Evolutionary conservation across 2,113 vertebrate genomes (phyloP).

Genomic region (Crocuta crocuta): DNA sequence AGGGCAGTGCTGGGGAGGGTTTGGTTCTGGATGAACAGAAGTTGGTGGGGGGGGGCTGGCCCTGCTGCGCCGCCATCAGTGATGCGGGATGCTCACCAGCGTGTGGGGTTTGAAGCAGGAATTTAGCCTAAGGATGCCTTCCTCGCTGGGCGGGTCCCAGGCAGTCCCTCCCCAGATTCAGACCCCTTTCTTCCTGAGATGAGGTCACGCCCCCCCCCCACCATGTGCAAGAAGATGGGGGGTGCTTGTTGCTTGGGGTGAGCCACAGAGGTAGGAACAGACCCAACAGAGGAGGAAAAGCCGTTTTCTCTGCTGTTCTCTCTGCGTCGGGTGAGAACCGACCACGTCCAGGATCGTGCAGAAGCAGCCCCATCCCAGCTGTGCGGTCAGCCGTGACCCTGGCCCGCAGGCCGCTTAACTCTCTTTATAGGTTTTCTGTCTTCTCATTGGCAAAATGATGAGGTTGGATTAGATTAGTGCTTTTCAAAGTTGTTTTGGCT

Average conservation of each 20-base stretch:
- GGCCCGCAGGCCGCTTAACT: background rate
- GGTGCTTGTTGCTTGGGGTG: background rate
- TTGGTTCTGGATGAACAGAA: rapidly evolving
- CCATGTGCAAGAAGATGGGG: too few relatives aligned
- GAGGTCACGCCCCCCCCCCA: background rate
- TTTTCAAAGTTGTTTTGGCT: background rate
- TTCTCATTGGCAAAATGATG: background rate
- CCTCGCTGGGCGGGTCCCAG: background rate
- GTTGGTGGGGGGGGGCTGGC: background rate
- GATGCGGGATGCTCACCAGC: rapidly evolving
- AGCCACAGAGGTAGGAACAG: background rate
- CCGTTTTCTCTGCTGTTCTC: background rate
- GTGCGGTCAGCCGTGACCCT: background rate
- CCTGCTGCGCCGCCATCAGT: rapidly evolving
- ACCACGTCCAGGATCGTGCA: too few relatives aligned
- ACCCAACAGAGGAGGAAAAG: background rate
- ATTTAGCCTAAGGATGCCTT: background rate
- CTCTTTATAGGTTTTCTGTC: background rate
- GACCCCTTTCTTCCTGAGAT: background rate
- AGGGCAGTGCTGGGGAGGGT: too few relatives aligned
- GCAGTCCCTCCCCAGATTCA: background rate
- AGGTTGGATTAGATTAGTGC: background rate
- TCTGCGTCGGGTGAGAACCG: rapidly evolving
- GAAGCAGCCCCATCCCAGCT: background rate
- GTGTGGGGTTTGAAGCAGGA: rapidly evolving